Evolutionary conservation across 2,113 vertebrate genomes (phyloP), one percentile per base, ranked within the genome.

Genomic region (Phasianus colchicus): DNA sequence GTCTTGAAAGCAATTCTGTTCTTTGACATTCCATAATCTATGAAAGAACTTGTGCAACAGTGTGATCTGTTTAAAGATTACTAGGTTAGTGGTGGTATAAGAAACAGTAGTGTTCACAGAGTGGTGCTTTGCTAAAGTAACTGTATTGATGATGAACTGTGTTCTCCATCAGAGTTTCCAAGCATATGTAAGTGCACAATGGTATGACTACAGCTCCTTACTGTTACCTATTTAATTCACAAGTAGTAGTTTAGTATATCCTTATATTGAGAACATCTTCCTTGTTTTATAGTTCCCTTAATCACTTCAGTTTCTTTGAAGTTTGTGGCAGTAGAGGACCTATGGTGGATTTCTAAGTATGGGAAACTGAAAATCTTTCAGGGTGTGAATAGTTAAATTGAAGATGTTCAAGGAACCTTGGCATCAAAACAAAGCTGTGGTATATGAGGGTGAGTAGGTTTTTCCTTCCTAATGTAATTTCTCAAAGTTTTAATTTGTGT

Each of bases 401-500:
- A 66, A 43, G 50, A 8, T 50, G 36, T 50, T 82, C 47, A 57
- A 66, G 55, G 77, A 92, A 86, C 19, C 58, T 77, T 81, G 55
- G 36, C 54, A 43, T 86, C 50, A 70, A 79, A 87, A 65, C 13
- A 76, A 54, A 63, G 10, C 42, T 75, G 36, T 84, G 69, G 54
- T 75, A 66, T 65, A 42, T 45, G 27, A 76, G 47, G 94, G 65
- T 36, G 74, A 79, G 58, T 69, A 55, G 96, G 42, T 43, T 43
- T 21, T 48, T 87, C 92, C 86, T 84, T 77, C 86, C 87, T 96
- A 94, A 88, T 75, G 43, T n/a, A 92, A 60, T 88, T 81, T 89
- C 73, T 88, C 65, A 21, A 69, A 92, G 36, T 92, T 95, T 96
- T 97, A 94, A 84, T 97, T 95, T 90, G 73, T 12, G 9, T 81